Percentiles rank a stretch among this genome's conserved stretches.
These are phyloP conservation scores for Zaprionus kolodkinae DNA, from an alignment of 1,140 invertebrate genomes.

Conservation along the genomic window DNA sequence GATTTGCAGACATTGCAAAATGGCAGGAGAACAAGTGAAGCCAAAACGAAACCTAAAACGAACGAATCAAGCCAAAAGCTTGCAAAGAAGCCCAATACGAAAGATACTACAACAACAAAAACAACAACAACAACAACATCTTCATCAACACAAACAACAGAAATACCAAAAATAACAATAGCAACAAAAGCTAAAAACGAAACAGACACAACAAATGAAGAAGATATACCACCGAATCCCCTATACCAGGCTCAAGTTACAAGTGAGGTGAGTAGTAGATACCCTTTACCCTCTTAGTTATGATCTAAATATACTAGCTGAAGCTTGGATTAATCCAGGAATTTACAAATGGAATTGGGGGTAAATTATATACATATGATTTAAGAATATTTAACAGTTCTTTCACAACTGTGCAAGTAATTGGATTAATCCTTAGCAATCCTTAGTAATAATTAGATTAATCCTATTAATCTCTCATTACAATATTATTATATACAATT, in stretches of 20 bases:
- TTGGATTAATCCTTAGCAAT: neutral
- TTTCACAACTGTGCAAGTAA: neutral
- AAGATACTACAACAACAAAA: constrained; percentile 43
- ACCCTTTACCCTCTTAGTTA: neutral
- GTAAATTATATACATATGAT: no score
- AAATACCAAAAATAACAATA: constrained; percentile 40
- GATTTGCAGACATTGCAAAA: constrained; percentile 81
- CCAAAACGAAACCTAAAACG: constrained; percentile 76
- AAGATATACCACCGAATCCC: constrained; percentile 58
- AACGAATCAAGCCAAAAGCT: constrained; percentile 81
- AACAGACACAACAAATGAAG: constrained; percentile 57
- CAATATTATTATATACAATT: neutral
- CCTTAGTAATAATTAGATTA: no score
- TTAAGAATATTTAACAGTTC: no score
- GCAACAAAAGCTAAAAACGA: constrained; percentile 65
- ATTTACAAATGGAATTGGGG: no score
- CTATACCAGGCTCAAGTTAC: constrained; percentile 77
- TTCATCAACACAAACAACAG: constrained; percentile 17
- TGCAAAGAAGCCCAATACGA: constrained; percentile 73
- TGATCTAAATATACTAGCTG: neutral
- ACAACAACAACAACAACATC: constrained; percentile 42
- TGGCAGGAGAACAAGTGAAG: constrained; percentile 64
- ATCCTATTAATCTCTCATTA: neutral
- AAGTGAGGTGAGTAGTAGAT: constrained; percentile 74
- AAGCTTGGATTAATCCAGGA: neutral